Base-by-base conservation (phyloP, 2,797 vertebrate species). In the Hemibagrus guttatus region DNA sequence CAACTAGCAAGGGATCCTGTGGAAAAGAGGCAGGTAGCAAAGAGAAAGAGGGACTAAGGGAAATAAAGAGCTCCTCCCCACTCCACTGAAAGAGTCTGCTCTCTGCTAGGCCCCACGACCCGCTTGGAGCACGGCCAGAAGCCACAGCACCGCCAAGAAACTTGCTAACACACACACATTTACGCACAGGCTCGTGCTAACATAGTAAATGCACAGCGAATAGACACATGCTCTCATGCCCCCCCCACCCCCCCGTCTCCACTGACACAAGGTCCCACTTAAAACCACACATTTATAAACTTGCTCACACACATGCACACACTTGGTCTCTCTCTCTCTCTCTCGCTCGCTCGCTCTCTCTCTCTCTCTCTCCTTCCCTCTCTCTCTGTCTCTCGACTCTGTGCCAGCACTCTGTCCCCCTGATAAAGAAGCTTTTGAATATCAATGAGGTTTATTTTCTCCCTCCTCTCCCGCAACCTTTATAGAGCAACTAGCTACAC, bases 371-470 rank as follows among this genome's bases (percentile, higher is more conserved):
- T 76, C 68, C 49, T 28, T 66, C 83, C 83, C 83, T 86, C 71
- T 86, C 84, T 78, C 59, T 74, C 75, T 81, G 56, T 88, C n/a
- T 81, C 61, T 64, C 49, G 85, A 89, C 78, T 89, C 69, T 86
- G 84, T 87, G 88, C 82, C 87, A 90, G 88, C 85, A 71, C 83
- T 85, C 90, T 83, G 81, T 89, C 89, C 86, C 84, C 84, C 83
- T 85, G 85, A 89, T 89, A 86, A 90, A 89, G 85, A 86, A 85
- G 79, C 84, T 91, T 90, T 89, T 90, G 91, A 92, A 92, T 91
- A 90, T 91, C 87, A 92, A 90, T 90, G 90, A 90, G 85, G 83
- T 88, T 90, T 89, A 79, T 90, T 88, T 69, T 90, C 81, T 88
- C 85, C 72, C 84, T 82, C 72, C 85, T 89, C 88, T 90, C 66